Conservation (phyloP, 2,888 invertebrate species). For the Agrochola lychnidis region DNA sequence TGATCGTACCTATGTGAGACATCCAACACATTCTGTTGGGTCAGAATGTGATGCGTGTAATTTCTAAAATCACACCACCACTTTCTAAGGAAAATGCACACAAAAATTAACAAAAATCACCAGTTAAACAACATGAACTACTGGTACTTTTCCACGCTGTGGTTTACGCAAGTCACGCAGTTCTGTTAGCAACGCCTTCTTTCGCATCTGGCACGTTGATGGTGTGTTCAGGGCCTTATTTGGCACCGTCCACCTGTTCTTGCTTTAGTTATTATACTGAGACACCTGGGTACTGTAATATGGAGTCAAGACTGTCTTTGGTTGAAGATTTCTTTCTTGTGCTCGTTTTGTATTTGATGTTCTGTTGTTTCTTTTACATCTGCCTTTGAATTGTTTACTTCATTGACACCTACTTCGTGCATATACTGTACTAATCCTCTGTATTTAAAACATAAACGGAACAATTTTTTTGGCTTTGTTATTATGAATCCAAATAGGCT, state of each 20-base stretch:
- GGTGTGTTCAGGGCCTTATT: constrained; percentile 56
- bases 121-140: constrained; percentile 11
- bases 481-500: not conserved
- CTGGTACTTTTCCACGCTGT: constrained; percentile 53
- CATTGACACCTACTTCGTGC: too few species aligned
- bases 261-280: constrained; percentile 44
- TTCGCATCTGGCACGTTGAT: constrained; percentile 54
- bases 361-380: not conserved
- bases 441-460: not conserved
- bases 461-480: not conserved
- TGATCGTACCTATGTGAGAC: not conserved
- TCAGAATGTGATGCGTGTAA: not conserved
- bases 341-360: not conserved
- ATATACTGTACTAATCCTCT: too few species aligned
- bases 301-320: not conserved
- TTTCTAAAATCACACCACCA: constrained; percentile 13
- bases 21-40: not conserved
- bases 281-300: constrained; percentile 43
- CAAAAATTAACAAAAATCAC: constrained; percentile 20
- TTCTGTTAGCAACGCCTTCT: constrained; percentile 48
- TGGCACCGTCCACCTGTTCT: constrained; percentile 64
- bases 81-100: constrained; percentile 13
- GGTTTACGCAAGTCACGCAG: constrained; percentile 58
- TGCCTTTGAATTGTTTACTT: not conserved
- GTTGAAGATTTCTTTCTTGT: not conserved